phyloP scores from a whole-genome alignment of 2,888 invertebrate genomes.

The Pseudanteris insignis region DNA sequence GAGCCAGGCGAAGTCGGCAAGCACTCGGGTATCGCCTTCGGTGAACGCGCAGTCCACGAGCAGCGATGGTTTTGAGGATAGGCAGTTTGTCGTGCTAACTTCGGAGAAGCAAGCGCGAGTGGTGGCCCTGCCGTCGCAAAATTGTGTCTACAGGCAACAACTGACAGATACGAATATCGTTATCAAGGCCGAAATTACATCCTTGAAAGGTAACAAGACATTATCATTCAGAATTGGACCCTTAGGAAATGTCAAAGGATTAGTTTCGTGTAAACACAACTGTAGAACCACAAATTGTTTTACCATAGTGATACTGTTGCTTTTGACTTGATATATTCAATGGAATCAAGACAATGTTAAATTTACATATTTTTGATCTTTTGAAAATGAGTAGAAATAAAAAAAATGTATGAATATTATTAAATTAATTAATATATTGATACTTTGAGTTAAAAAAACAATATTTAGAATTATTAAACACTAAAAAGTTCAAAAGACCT shows the following conservation, averaged over 20 bases:
- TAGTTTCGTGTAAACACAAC: neutral
- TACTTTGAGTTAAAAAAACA: no score
- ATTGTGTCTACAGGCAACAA: constrained; percentile 92
- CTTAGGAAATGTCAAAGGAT: constrained; percentile 13
- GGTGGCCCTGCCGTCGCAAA: constrained; percentile 93
- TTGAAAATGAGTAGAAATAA: no score
- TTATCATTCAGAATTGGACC: constrained; percentile 2
- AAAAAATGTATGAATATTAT: no score
- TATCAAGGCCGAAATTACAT: constrained; percentile 91
- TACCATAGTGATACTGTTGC: no score
- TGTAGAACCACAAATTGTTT: no score
- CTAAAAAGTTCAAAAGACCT: no score
- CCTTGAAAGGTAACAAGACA: constrained; percentile 79
- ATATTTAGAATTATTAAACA: no score
- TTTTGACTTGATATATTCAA: no score
- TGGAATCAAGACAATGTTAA: no score
- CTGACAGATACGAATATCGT: constrained; percentile 93
- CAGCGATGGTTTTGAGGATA: constrained; percentile 73
- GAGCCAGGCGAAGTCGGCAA: constrained; percentile 57
- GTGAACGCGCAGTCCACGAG: constrained; percentile 68
- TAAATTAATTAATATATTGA: no score
- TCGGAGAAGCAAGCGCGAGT: constrained; percentile 96
- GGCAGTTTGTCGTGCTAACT: constrained; percentile 92
- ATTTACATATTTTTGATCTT: no score
- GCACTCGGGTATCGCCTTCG: constrained; percentile 81